Evolutionary conservation across 1,140 invertebrate species (phyloP).

Genomic region (Ceratitis capitata): DNA sequence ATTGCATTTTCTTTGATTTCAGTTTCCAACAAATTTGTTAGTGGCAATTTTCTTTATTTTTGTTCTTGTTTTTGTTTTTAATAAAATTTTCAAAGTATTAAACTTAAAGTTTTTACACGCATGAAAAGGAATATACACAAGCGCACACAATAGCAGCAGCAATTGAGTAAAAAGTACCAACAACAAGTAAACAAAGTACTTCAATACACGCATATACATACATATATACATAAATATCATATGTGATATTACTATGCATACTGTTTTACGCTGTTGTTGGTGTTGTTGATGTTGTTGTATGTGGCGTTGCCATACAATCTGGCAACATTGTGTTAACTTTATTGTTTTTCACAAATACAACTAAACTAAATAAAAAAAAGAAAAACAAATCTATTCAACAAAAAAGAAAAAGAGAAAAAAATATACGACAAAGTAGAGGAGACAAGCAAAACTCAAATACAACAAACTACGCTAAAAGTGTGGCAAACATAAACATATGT

Average conservation of each 20-base stretch:
- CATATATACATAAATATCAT: too few relatives aligned
- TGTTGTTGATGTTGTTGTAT: background rate
- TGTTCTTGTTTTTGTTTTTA: background rate
- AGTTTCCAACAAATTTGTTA: background rate
- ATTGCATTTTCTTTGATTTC: conserved; percentile 25
- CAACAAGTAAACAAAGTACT: background rate
- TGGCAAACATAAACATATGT: conserved; percentile 19
- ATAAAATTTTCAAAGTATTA: conserved; percentile 25
- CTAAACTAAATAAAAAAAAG: background rate
- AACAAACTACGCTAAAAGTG: background rate
- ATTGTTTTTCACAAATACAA: conserved; percentile 29
- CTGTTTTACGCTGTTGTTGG: too few relatives aligned
- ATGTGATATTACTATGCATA: too few relatives aligned
- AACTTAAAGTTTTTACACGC: conserved; percentile 17
- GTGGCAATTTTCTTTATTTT: too few relatives aligned
- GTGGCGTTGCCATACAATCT: background rate
- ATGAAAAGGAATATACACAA: background rate
- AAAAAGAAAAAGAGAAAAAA: background rate
- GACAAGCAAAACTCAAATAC: conserved; percentile 14
- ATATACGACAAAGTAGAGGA: background rate
- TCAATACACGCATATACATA: too few relatives aligned
- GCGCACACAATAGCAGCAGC: background rate
- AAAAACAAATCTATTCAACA: too few relatives aligned
- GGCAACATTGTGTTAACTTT: conserved; percentile 26
- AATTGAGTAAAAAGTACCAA: background rate